A percentile compares a stretch with the other conserved stretches of the same genome.
phyloP scores from a whole-genome alignment of 2,113 vertebrate genomes.

The Misgurnus anguillicaudatus region DNA sequence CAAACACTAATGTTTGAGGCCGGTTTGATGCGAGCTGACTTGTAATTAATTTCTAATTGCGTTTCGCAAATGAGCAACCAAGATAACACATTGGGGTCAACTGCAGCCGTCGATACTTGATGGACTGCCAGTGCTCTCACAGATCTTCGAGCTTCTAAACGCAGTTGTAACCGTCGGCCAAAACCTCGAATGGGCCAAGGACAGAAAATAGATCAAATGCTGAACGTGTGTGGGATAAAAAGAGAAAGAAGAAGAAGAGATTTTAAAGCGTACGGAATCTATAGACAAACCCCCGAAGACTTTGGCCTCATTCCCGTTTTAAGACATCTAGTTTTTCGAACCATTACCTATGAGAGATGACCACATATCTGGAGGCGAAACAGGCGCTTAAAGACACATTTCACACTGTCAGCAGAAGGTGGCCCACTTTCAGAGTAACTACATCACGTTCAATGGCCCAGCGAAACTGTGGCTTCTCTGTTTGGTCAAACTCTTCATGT shows the following conservation, averaged over 20 bases:
- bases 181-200: background rate
- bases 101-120: constrained; percentile 33
- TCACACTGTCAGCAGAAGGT: constrained; percentile 32
- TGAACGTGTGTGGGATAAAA: background rate
- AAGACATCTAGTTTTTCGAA: constrained; percentile 74
- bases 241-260: background rate
- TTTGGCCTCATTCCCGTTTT: constrained; percentile 69
- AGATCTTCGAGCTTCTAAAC: background rate
- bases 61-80: constrained; percentile 50
- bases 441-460: constrained; percentile 1
- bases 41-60: constrained; percentile 46
- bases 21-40: constrained; percentile 28
- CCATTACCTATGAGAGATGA: constrained; percentile 74
- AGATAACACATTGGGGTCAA: constrained; percentile 42
- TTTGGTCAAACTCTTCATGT: background rate
- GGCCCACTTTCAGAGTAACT: constrained; percentile 37
- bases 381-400: constrained; percentile 62
- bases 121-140: constrained; percentile 3
- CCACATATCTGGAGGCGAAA: constrained; percentile 61
- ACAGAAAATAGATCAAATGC: background rate
- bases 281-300: constrained; percentile 30
- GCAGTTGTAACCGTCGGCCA: background rate
- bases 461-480: background rate
- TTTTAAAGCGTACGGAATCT: background rate
- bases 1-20: constrained; percentile 6